Evolutionary conservation across 2,888 invertebrate genomes (phyloP).

Genomic region (Andrena marginata): DNA sequence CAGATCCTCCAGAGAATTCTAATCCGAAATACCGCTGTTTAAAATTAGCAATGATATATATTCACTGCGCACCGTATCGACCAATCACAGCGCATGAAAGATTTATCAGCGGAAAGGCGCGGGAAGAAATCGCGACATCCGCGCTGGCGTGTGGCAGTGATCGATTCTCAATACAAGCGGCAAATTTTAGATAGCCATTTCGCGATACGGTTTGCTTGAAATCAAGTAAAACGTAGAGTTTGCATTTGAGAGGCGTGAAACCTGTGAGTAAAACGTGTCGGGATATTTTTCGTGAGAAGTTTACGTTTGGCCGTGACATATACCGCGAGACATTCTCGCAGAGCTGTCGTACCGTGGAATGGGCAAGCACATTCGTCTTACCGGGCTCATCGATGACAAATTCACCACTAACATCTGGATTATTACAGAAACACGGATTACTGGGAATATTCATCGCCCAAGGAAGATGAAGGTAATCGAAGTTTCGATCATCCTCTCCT

Average conservation of each 20-base stretch:
- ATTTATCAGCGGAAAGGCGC: background rate
- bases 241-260: background rate
- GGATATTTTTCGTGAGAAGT: conserved; percentile 1
- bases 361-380: background rate
- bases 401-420: background rate
- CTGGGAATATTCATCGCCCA: background rate
- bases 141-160: background rate
- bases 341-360: background rate
- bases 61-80: background rate
- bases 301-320: background rate
- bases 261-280: background rate
- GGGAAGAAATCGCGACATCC: background rate
- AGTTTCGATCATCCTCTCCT: background rate
- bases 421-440: background rate
- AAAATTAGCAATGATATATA: too few relatives aligned
- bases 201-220: background rate
- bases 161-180: background rate
- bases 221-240: background rate
- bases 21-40: too few relatives aligned
- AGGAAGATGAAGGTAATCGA: background rate
- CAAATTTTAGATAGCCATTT: background rate
- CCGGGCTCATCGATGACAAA: background rate
- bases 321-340: background rate
- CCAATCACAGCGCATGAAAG: background rate
- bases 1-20: background rate